Evolutionary conservation across 2,888 invertebrate genomes (phyloP).

Genomic region (Drosophila quinaria): DNA sequence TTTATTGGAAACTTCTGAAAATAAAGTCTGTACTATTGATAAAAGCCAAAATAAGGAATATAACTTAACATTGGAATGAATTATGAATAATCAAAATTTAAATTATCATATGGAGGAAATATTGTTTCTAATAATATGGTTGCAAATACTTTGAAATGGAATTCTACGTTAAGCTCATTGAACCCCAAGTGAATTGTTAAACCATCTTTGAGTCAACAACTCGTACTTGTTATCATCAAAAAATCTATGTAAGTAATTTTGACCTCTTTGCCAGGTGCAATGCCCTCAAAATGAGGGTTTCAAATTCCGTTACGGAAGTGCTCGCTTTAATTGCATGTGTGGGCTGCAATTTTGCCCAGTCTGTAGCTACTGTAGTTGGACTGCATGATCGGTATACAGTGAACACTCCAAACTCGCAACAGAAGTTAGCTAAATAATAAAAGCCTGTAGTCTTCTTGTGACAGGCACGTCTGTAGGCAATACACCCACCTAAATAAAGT

Average conservation of each 20-base stretch:
- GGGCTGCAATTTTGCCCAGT: constrained; percentile 34
- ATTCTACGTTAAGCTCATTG: not conserved
- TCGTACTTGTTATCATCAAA: constrained; percentile 14
- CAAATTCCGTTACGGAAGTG: constrained; percentile 52
- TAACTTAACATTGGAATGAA: not conserved
- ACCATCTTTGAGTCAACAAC: constrained; percentile 4
- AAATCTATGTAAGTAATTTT: constrained; percentile 24
- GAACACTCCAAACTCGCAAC: constrained; percentile 3
- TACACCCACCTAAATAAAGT: not conserved
- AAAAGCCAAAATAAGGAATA: too few relatives aligned
- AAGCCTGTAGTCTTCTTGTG: not conserved
- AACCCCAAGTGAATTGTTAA: not conserved
- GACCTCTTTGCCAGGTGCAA: constrained; percentile 44
- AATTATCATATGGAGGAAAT: not conserved
- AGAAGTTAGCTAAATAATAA: not conserved
- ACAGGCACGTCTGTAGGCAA: not conserved
- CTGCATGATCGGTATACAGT: constrained; percentile 9
- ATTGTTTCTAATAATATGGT: not conserved
- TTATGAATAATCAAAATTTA: not conserved
- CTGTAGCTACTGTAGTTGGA: constrained; percentile 10
- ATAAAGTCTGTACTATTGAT: too few relatives aligned
- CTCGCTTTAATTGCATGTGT: constrained; percentile 51
- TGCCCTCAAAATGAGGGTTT: constrained; percentile 38
- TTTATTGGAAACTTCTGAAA: too few relatives aligned
- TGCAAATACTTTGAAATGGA: not conserved